These are phyloP conservation scores for Aphaenogaster rudis DNA, from an alignment of 1,140 invertebrate genomes.

Conservation along the genomic window DNA sequence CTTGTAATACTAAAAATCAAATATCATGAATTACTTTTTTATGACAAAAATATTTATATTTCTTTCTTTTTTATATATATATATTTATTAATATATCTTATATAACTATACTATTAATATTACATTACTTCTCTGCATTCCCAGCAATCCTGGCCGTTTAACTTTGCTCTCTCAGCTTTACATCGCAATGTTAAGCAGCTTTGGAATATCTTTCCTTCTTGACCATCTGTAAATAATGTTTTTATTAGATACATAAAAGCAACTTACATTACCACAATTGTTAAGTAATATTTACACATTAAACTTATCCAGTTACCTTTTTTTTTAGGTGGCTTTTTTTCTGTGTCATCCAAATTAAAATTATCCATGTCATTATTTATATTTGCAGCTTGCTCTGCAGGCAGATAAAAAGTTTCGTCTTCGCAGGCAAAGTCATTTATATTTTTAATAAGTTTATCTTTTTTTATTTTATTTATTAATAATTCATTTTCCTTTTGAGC, in stretches of 20 bases:
- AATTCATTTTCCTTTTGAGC: not conserved
- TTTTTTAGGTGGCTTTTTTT: slow-evolving; percentile 67
- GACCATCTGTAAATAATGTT: slow-evolving; percentile 69
- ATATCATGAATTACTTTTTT: not conserved
- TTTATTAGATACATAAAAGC: slow-evolving; percentile 2
- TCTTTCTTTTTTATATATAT: not conserved
- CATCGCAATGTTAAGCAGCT: slow-evolving; percentile 51
- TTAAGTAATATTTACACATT: slow-evolving; percentile 72
- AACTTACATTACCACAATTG: not conserved
- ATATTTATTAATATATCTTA: slow-evolving; percentile 4
- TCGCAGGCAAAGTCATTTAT: not conserved
- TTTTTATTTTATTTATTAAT: not conserved
- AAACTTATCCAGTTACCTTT: slow-evolving; percentile 70
- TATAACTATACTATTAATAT: slow-evolving; percentile 29
- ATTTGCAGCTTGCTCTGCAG: slow-evolving; percentile 59
- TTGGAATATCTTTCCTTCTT: slow-evolving; percentile 67
- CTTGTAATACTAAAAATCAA: slow-evolving; percentile 84
- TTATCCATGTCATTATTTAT: slow-evolving; percentile 15
- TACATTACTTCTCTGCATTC: slow-evolving; percentile 82
- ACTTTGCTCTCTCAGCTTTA: slow-evolving; percentile 75
- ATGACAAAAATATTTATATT: slow-evolving; percentile 40
- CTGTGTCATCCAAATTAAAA: slow-evolving; percentile 33
- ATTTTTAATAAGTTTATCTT: not conserved
- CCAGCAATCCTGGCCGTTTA: slow-evolving; percentile 83
- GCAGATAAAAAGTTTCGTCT: slow-evolving; percentile 75